A percentile compares a stretch with the other conserved stretches of the same genome.
Conservation (phyloP, 2,888 invertebrate species). For the Nomada fucata region DNA sequence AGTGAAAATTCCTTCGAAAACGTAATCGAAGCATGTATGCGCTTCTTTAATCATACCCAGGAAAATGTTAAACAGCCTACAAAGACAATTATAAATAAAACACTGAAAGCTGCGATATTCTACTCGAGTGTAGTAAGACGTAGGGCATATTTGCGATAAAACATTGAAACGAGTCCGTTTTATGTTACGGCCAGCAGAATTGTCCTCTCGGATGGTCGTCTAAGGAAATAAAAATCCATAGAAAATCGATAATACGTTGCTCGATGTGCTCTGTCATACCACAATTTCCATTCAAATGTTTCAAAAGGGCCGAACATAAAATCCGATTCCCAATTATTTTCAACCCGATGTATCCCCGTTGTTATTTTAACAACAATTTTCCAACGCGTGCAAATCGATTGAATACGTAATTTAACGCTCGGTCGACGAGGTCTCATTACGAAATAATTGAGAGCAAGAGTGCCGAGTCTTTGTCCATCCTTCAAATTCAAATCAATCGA, state of each 20-base stretch:
- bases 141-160: conserved; percentile 15
- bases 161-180: conserved; percentile 24
- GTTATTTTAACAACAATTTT: background rate
- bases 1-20: no score
- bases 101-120: background rate
- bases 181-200: conserved; percentile 3
- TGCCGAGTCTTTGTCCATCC: conserved; percentile 4
- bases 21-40: background rate
- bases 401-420: conserved; percentile 29
- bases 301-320: no score
- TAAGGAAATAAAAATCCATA: conserved; percentile 16
- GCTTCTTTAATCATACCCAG: background rate
- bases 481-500: conserved; percentile 49
- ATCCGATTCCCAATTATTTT: background rate
- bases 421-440: background rate
- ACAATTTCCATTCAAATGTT: background rate
- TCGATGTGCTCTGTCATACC: background rate
- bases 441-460: conserved; percentile 20
- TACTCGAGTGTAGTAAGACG: background rate
- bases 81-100: background rate
- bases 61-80: conserved; percentile 8
- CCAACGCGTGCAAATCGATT: background rate
- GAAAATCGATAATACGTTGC: background rate
- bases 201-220: background rate
- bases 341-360: background rate